These are phyloP conservation scores for Lasius platythorax DNA, from an alignment of 2,888 invertebrate genomes.

Conservation along the genomic window DNA sequence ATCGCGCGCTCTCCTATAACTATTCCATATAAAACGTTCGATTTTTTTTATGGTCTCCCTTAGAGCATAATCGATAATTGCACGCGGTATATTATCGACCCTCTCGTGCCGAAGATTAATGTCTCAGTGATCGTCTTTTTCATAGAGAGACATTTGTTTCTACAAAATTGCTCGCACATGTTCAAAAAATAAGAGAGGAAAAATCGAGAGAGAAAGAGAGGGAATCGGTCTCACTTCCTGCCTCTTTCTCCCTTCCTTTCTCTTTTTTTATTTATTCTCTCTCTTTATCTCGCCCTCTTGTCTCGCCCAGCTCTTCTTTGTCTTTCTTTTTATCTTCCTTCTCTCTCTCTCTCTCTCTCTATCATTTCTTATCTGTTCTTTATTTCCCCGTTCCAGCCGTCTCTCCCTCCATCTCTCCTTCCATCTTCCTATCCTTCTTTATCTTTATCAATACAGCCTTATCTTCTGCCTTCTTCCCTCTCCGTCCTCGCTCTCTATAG, in stretches of 20 bases:
- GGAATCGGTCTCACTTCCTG: constrained; percentile 21
- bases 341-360: neutral
- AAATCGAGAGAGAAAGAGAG: neutral
- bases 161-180: constrained; percentile 22
- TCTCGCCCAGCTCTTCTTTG: constrained; percentile 8
- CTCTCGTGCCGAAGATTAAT: constrained; percentile 27
- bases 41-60: constrained; percentile 39
- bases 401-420: constrained; percentile 11
- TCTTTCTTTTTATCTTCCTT: constrained; percentile 14
- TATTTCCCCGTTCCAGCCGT: constrained; percentile 31
- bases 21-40: constrained; percentile 20
- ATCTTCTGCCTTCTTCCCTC: neutral
- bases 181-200: constrained; percentile 10
- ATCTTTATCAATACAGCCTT: constrained; percentile 32
- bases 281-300: neutral
- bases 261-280: neutral
- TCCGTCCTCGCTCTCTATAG: neutral
- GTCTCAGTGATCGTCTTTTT: constrained; percentile 41
- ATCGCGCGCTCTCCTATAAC: neutral
- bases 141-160: constrained; percentile 34
- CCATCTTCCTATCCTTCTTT: constrained; percentile 23
- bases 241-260: neutral
- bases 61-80: constrained; percentile 39
- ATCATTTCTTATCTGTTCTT: constrained; percentile 21
- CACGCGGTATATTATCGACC: neutral